Evolutionary conservation across 2,797 vertebrate species (phyloP), one percentile per base, ranked within the genome.

Genomic region (Lithobates pipiens): DNA sequence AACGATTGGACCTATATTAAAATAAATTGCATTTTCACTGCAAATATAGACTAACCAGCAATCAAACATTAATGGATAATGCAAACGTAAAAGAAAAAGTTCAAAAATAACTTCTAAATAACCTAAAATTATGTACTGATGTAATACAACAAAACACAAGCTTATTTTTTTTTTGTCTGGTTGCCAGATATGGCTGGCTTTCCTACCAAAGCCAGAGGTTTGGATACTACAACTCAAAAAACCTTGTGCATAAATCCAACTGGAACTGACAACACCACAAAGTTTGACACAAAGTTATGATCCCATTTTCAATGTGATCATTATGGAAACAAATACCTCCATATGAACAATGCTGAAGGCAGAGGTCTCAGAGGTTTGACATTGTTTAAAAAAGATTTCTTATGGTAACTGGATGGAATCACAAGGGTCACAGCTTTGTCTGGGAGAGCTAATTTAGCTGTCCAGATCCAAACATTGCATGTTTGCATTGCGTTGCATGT

Each of bases 1-100:
- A 42, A 27, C n/a, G 27, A 36, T 25, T 44, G 42, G 65, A 46
- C 68, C 77, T 79, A 39, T 29, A 39, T 34, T 71, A 80, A 10
- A 54, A 80, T 72, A 39, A 36, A 39, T 73, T 82, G 80, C 69
- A 82, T 82, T 82, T 73, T 25, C 16, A 39, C 72, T 63, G 70
- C 80, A 73, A 61, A 23, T 39, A 39, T 81, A 16, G 5, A 46
- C 23, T 73, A 29, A 42, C 71, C 18, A 82, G 80, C 54, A 82
- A 82, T 71, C 25, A 25, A 78, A 65, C 65, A 68, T 36, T 32
- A 8, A 57, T 57, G 18, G 50, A 21, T 57, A 57, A 57, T 57
- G 15, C 50, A 39, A 39, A 39, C 6, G 39, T 39, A 39, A 39
- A 39, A 39, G 1, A 1, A 39, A 39, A 10, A 9, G 4, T 57